These are phyloP conservation scores for Prenolepis imparis DNA, from an alignment of 2,888 invertebrate genomes.

Conservation along the genomic window DNA sequence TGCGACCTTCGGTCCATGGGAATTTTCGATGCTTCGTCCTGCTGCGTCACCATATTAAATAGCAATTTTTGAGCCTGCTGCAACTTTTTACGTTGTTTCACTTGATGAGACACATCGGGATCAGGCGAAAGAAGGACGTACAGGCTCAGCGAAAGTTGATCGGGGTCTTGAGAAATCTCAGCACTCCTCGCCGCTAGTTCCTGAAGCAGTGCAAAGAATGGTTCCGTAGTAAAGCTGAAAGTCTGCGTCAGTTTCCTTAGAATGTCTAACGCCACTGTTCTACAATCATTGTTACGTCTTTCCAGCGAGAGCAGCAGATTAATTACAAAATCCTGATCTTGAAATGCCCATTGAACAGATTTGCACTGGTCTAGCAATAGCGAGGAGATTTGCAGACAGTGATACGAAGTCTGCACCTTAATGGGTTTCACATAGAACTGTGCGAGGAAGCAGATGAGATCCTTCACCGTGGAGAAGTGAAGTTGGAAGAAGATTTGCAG, in stretches of 20 bases:
- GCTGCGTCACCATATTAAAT: conserved; percentile 84
- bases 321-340: conserved; percentile 84
- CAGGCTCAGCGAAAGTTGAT: conserved; percentile 89
- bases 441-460: conserved; percentile 80
- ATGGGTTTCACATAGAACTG: conserved; percentile 82
- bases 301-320: conserved; percentile 88
- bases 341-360: conserved; percentile 80
- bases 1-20: conserved; percentile 87
- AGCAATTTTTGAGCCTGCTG: conserved; percentile 76
- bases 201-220: conserved; percentile 84
- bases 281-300: conserved; percentile 87
- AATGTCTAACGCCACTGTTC: conserved; percentile 88
- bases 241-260: conserved; percentile 86
- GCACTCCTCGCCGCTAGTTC: conserved; percentile 87
- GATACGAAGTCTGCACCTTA: conserved; percentile 77
- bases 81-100: conserved; percentile 74
- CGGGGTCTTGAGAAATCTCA: conserved; percentile 90
- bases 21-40: conserved; percentile 77
- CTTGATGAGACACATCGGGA: conserved; percentile 84
- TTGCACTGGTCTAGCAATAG: conserved; percentile 84
- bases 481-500: conserved; percentile 83
- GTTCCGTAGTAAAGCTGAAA: conserved; percentile 83
- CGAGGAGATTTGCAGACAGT: conserved; percentile 82
- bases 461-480: conserved; percentile 79
- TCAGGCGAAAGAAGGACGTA: conserved; percentile 89